Base-by-base conservation (phyloP, 2,797 vertebrate species). In the Melanotaenia boesemani region DNA sequence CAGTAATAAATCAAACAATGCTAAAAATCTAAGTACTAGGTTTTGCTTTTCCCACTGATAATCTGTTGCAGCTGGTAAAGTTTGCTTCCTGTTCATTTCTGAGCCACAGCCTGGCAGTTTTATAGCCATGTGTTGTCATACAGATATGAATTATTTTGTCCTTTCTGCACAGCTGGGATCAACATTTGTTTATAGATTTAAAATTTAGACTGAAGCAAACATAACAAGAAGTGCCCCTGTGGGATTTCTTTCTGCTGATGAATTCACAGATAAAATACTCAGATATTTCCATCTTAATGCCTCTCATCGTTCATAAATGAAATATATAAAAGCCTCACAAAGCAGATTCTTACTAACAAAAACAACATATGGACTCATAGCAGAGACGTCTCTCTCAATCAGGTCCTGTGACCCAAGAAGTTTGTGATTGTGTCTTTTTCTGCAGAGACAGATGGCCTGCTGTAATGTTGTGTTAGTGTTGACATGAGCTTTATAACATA, bases 11-110 rank as follows among this genome's bases (percentile, higher is more conserved):
- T 22, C 10, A 0, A 26, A 60, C 26, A 6, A 26, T 13, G 39
- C 28, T 28, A 55, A 65, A 52, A 65, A 48, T 37, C 54, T 57
- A n/a, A 67, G 64, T 54, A 61, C 12, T 63, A 26, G 34, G 39
- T 72, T 41, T 39, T 22, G 50, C 13, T 48, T 20, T 24, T 75
- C 22, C 62, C 62, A 66, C 67, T 78, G 67, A 76, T 90, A 81
- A 72, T 28, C 75, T 52, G 55, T 28, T 60, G 22, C 13, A 44
- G 36, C 52, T 62, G 67, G 54, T 56, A 54, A 79, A 82, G 32
- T 80, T 41, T 63, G 72, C n/a, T 67, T 85, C 48, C 76, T 76
- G 68, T 76, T 77, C 77, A 82, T 86, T 81, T 79, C 86, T 79
- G 83, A 87, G 66, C 52, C 80, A 50, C 76, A 64, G 69, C 64